A percentile compares a stretch with the other conserved stretches of the same genome.
These are phyloP conservation scores for Cotesia vestalis DNA, from an alignment of 1,140 invertebrate species.

Conservation along the genomic window DNA sequence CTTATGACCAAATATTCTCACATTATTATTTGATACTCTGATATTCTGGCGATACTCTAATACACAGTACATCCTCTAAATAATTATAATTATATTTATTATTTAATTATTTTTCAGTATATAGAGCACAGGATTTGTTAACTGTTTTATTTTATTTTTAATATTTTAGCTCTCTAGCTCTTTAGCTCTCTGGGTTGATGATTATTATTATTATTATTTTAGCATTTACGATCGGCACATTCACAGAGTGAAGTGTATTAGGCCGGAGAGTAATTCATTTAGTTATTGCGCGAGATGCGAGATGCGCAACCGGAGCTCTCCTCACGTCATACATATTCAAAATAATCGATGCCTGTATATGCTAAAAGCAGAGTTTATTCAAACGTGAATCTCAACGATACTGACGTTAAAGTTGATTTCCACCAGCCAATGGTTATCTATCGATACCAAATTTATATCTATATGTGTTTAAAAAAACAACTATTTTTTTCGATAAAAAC, in stretches of 20 bases:
- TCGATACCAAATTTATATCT: slow-evolving; percentile 28
- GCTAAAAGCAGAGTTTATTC: slow-evolving; percentile 33
- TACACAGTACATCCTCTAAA: neutral
- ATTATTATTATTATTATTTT: neutral
- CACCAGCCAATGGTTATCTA: slow-evolving; percentile 31
- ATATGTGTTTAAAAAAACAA: slow-evolving; percentile 17
- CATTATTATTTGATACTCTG: neutral
- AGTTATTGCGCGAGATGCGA: slow-evolving; percentile 23
- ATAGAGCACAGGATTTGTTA: too few relatives aligned
- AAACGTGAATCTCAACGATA: slow-evolving; percentile 36
- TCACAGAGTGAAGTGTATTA: neutral
- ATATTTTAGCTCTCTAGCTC: neutral
- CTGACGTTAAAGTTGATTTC: slow-evolving; percentile 21
- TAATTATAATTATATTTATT: too few relatives aligned
- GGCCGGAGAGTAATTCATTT: slow-evolving; percentile 8
- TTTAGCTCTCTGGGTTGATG: neutral
- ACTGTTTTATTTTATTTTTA: too few relatives aligned
- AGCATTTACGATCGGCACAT: too few relatives aligned
- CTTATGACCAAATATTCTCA: neutral
- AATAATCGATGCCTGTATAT: slow-evolving; percentile 31
- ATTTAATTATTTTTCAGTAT: too few relatives aligned
- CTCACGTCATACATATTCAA: slow-evolving; percentile 39
- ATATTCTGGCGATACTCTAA: neutral
- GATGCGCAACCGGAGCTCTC: slow-evolving; percentile 31
- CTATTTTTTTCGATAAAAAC: neutral